These are phyloP conservation scores for Myotis vivesi DNA, from an alignment of 2,797 vertebrate genomes.

Conservation along the genomic window DNA sequence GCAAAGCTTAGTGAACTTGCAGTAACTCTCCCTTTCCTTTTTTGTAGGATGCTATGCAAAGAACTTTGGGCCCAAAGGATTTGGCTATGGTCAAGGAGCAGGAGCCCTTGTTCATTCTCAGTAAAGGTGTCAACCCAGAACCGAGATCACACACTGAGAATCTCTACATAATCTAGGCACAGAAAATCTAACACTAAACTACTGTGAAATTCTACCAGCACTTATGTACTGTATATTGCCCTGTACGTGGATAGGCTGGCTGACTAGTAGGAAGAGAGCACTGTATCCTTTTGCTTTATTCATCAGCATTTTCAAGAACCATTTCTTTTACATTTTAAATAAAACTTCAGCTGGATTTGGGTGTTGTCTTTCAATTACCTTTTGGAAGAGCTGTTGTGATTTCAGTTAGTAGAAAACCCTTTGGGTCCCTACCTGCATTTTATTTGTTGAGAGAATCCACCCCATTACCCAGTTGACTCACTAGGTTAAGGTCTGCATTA, in stretches of 20 bases:
- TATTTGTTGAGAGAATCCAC: neutral
- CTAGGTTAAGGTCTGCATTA: neutral
- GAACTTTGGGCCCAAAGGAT: conserved; percentile 98
- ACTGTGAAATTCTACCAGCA: conserved; percentile 81
- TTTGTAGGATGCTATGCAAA: conserved; percentile 94
- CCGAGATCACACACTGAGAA: conserved; percentile 16
- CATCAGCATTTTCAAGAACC: conserved; percentile 57
- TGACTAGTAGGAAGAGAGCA: conserved; percentile 25
- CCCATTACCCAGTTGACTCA: neutral
- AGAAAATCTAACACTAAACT: conserved; percentile 77
- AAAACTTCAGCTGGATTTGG: conserved; percentile 59
- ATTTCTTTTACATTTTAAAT: conserved; percentile 68
- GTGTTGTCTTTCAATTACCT: conserved; percentile 2
- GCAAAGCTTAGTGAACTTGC: neutral
- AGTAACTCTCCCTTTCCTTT: conserved; percentile 44
- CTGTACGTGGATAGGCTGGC: conserved; percentile 3
- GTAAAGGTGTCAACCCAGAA: conserved; percentile 78
- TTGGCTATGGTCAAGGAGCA: conserved; percentile 96
- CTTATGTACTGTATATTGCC: conserved; percentile 43
- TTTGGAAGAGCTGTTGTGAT: neutral
- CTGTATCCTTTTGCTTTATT: neutral
- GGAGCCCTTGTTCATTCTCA: conserved; percentile 95
- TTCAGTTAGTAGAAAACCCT: neutral
- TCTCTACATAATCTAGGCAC: conserved; percentile 61
- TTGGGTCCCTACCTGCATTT: neutral